These are phyloP conservation scores for Microcaecilia unicolor DNA, from an alignment of 2,797 vertebrate genomes.

Conservation along the genomic window DNA sequence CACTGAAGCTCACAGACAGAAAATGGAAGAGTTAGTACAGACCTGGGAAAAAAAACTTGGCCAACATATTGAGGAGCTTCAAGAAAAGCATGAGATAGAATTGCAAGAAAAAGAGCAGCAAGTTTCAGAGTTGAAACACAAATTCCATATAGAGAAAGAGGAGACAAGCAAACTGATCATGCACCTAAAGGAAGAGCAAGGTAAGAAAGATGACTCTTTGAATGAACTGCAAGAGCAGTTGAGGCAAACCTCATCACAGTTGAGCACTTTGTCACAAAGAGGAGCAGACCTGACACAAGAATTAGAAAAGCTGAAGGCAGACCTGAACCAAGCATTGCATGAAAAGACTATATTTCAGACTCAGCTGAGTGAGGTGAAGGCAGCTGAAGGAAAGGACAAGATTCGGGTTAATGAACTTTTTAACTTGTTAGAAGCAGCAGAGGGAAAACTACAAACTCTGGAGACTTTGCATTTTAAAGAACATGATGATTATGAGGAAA, in stretches of 20 bases:
- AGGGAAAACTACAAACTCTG: slow-evolving; percentile 53
- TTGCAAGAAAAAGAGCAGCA: slow-evolving; percentile 75
- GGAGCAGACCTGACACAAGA: slow-evolving; percentile 65
- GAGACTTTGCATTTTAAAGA: slow-evolving; percentile 56
- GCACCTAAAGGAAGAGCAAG: slow-evolving; percentile 63
- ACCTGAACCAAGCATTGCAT: slow-evolving; percentile 61
- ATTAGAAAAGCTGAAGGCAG: slow-evolving; percentile 63
- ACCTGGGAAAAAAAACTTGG: slow-evolving; percentile 65
- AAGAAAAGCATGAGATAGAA: slow-evolving; percentile 57
- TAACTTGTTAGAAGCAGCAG: slow-evolving; percentile 48
- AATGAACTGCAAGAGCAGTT: slow-evolving; percentile 76
- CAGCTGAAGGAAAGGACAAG: slow-evolving; percentile 50
- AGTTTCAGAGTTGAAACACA: slow-evolving; percentile 58
- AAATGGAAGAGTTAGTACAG: slow-evolving; percentile 48
- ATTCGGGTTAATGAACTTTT: slow-evolving; percentile 50
- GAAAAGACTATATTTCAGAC: slow-evolving; percentile 69
- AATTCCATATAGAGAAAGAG: slow-evolving; percentile 60
- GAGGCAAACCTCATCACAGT: slow-evolving; percentile 51
- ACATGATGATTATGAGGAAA: slow-evolving; percentile 55
- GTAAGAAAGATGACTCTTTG: slow-evolving; percentile 54
- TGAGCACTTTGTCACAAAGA: slow-evolving; percentile 55
- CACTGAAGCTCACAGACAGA: slow-evolving; percentile 47
- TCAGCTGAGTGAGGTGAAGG: slow-evolving; percentile 45
- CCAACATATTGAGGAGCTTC: slow-evolving; percentile 69
- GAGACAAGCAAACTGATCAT: slow-evolving; percentile 45